These are phyloP conservation scores for Drosophila busckii DNA, from an alignment of 1,140 invertebrate genomes.

Conservation along the genomic window DNA sequence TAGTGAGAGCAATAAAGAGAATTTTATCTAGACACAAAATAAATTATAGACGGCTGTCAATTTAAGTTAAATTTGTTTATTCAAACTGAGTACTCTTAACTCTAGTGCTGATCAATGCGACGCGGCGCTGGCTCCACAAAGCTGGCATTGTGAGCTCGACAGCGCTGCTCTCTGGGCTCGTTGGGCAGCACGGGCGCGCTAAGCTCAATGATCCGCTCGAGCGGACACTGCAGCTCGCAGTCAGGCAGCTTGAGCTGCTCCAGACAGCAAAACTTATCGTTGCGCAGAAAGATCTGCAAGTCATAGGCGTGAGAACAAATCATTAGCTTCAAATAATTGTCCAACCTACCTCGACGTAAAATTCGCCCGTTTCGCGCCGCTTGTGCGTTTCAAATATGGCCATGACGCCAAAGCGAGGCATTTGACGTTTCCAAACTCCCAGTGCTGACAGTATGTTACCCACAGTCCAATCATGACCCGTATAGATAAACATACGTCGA, in stretches of 20 bases:
- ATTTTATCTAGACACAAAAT: too few relatives aligned
- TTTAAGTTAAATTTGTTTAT: too few relatives aligned
- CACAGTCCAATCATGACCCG: slow-evolving; percentile 88
- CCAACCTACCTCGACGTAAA: slow-evolving; percentile 81
- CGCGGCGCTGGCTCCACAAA: slow-evolving; percentile 80
- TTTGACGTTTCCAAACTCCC: slow-evolving; percentile 84
- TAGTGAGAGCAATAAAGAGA: neutral
- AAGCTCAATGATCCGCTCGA: slow-evolving; percentile 81
- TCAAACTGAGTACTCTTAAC: too few relatives aligned
- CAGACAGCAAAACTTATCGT: slow-evolving; percentile 80
- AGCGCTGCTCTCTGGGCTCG: slow-evolving; percentile 80
- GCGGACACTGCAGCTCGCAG: slow-evolving; percentile 82
- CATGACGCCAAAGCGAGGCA: slow-evolving; percentile 86
- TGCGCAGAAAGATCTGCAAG: slow-evolving; percentile 81
- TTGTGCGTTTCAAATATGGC: slow-evolving; percentile 86
- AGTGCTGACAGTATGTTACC: slow-evolving; percentile 85
- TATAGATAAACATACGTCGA: slow-evolving; percentile 84
- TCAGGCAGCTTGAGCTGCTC: slow-evolving; percentile 81
- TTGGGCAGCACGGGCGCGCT: slow-evolving; percentile 80
- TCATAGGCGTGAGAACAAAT: neutral
- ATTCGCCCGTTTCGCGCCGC: slow-evolving; percentile 75
- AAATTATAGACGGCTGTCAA: too few relatives aligned
- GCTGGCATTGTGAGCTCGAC: slow-evolving; percentile 80
- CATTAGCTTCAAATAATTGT: neutral
- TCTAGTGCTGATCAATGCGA: slow-evolving; percentile 58